These are phyloP conservation scores for Amphimedon queenslandica DNA, from an alignment of 37 sponge, comb jelly and placozoan species.

Conservation along the genomic window DNA sequence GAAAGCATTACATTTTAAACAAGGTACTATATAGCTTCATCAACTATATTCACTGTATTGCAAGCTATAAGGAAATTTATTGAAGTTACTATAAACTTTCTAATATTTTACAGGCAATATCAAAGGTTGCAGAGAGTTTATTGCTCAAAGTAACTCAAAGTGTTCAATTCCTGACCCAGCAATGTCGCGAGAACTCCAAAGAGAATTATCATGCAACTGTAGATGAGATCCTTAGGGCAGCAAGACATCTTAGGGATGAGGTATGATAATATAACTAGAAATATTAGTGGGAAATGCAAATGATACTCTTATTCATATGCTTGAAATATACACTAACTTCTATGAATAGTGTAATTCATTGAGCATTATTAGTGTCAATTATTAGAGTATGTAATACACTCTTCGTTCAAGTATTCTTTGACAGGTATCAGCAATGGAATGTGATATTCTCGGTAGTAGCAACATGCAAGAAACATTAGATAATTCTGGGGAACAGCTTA, in stretches of 20 bases:
- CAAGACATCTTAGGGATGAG: constrained; percentile 62
- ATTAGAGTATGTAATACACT: no score
- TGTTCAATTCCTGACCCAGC: constrained; percentile 15
- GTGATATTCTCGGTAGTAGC: constrained; percentile 40
- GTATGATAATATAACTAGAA: constrained; percentile 8
- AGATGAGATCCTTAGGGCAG: constrained; percentile 47
- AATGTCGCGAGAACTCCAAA: constrained; percentile 28
- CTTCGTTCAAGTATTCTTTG: background rate
- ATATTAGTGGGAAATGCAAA: background rate
- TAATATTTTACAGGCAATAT: constrained; percentile 39
- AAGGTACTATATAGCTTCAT: constrained; percentile 22
- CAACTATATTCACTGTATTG: background rate
- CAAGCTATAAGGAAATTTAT: no score
- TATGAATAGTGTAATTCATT: background rate
- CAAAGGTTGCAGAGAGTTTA: constrained; percentile 59
- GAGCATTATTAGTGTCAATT: no score
- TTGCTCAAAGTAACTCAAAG: constrained; percentile 56
- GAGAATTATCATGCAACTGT: constrained; percentile 50
- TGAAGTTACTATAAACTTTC: no score
- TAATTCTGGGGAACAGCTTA: constrained; percentile 20
- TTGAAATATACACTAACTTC: no score
- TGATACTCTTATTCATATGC: no score
- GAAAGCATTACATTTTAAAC: constrained; percentile 35
- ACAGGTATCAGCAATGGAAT: constrained; percentile 47
- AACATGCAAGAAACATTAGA: constrained; percentile 30